Evolutionary conservation across 2,797 vertebrate genomes (phyloP).

Genomic region (Amphiprion clarkii): DNA sequence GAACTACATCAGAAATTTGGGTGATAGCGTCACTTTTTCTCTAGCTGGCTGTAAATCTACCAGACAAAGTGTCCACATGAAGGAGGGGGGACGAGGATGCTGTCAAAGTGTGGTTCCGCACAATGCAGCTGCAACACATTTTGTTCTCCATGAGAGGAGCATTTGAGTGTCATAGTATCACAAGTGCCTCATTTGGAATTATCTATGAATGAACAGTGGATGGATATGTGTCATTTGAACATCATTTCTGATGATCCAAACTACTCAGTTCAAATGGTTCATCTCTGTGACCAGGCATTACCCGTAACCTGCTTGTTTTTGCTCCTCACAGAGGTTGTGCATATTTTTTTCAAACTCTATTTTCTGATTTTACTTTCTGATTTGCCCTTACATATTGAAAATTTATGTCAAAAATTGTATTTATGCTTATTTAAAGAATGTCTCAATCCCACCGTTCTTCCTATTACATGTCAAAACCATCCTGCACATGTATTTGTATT

Average conservation of each 20-base stretch:
- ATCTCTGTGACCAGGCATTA: too few relatives aligned
- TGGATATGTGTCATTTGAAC: background rate
- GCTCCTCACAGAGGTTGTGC: too few relatives aligned
- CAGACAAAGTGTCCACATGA: background rate
- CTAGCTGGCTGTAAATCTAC: background rate
- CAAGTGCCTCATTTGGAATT: background rate
- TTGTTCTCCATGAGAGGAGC: conserved; percentile 2
- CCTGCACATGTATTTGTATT: too few relatives aligned
- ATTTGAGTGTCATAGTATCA: background rate
- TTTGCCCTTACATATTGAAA: background rate
- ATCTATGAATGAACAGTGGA: background rate
- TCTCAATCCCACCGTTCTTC: too few relatives aligned
- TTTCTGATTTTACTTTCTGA: background rate
- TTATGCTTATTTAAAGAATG: background rate
- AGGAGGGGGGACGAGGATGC: background rate
- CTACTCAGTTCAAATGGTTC: too few relatives aligned
- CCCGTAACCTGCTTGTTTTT: too few relatives aligned
- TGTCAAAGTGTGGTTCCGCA: background rate
- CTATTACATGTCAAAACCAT: too few relatives aligned
- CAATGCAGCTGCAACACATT: too few relatives aligned
- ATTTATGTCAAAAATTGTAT: conserved; percentile 3
- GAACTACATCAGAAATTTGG: too few relatives aligned
- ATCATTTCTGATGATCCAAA: background rate
- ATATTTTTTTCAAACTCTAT: too few relatives aligned
- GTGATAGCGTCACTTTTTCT: background rate